Evolutionary conservation across 2,113 vertebrate species (phyloP).

Genomic region (Mustela nigripes): DNA sequence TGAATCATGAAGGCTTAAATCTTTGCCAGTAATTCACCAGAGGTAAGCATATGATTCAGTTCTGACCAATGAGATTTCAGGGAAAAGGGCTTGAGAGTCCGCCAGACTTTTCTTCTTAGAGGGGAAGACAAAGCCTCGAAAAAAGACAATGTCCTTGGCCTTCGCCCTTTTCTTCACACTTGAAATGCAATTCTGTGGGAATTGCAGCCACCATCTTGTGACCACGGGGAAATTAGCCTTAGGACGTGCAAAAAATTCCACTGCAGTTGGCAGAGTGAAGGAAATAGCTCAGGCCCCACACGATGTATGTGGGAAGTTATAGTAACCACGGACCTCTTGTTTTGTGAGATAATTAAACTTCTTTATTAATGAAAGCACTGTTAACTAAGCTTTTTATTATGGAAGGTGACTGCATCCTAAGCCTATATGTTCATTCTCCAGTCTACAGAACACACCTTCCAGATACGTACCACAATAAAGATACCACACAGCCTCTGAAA

Average conservation of each 20-base stretch:
- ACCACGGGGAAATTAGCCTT: not conserved
- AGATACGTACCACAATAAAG: not conserved
- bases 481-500: not conserved
- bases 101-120: not conserved
- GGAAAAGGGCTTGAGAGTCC: not conserved
- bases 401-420: not conserved
- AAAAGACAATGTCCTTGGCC: not conserved
- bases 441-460: not conserved
- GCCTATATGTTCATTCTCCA: not conserved
- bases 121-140: not conserved
- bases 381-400: not conserved
- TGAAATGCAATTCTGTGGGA: not conserved
- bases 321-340: not conserved
- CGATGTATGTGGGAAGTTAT: not conserved
- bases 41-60: not conserved
- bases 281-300: not conserved
- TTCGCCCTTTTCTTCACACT: not conserved
- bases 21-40: constrained; percentile 5
- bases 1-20: not conserved
- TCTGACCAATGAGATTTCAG: constrained; percentile 7
- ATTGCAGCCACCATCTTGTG: not conserved
- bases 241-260: not conserved
- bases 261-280: not conserved
- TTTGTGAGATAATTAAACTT: not conserved
- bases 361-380: not conserved